phyloP scores from a whole-genome alignment of 2,888 invertebrate species.

The Tribolium freemani region DNA sequence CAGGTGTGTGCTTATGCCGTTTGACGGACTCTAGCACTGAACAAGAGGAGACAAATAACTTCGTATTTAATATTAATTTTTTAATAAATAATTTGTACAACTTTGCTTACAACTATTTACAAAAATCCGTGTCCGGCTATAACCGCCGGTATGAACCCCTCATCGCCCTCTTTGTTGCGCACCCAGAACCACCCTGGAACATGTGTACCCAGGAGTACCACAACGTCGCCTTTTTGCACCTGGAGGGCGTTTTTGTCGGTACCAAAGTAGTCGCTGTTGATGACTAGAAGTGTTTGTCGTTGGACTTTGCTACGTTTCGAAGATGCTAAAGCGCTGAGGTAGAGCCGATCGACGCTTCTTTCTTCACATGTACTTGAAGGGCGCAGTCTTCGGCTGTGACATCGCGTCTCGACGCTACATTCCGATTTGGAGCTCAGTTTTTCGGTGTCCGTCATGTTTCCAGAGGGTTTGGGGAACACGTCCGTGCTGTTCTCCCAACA shows the following conservation, averaged over 20 bases:
- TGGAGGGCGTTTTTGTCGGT: conserved; percentile 73
- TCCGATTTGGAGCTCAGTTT: conserved; percentile 78
- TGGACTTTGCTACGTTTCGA: conserved; percentile 61
- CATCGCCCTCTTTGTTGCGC: conserved; percentile 76
- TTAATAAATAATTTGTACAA: conserved; percentile 48
- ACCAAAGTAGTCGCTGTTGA: conserved; percentile 77
- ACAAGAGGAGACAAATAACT: no score
- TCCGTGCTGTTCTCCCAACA: conserved; percentile 89
- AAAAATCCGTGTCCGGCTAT: conserved; percentile 85
- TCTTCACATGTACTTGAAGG: conserved; percentile 73
- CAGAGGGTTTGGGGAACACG: conserved; percentile 84
- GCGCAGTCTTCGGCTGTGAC: conserved; percentile 56
- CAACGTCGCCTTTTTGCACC: conserved; percentile 82
- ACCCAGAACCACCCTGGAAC: conserved; percentile 83
- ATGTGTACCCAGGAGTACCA: conserved; percentile 75
- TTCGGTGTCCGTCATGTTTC: conserved; percentile 86
- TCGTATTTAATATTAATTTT: no score
- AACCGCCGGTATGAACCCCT: conserved; percentile 84
- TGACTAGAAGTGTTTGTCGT: conserved; percentile 79
- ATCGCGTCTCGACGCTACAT: conserved; percentile 67
- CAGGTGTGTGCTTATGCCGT: no score
- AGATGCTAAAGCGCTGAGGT: conserved; percentile 74
- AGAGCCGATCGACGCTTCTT: conserved; percentile 80
- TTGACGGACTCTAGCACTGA: no score
- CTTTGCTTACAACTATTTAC: conserved; percentile 64